Percentiles rank a stretch among this genome's conserved stretches.
These are phyloP conservation scores for Caenorhabditis afra DNA, from an alignment of 2,888 invertebrate species.

Conservation along the genomic window DNA sequence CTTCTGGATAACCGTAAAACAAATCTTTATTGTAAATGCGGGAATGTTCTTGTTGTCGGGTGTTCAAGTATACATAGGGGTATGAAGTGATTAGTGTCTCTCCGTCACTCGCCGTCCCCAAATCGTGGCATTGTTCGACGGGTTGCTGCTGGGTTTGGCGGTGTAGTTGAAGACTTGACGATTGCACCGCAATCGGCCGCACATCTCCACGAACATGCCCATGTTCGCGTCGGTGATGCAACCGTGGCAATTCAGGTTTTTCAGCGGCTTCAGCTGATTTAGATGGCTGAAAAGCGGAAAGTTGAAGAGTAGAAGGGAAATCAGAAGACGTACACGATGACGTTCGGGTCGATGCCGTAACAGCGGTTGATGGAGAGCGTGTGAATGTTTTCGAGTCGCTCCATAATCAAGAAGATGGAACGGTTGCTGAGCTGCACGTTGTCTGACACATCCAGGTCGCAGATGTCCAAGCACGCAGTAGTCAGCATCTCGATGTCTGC, in stretches of 20 bases:
- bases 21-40: no score
- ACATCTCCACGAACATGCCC: slow-evolving; percentile 25
- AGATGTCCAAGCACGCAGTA: neutral
- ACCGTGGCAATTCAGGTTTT: slow-evolving; percentile 45
- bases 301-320: neutral
- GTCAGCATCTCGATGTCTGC: slow-evolving; percentile 35
- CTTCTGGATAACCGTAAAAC: neutral
- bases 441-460: slow-evolving; percentile 52
- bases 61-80: no score
- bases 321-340: slow-evolving; percentile 23
- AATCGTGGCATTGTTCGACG: neutral
- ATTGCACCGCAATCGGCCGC: slow-evolving; percentile 25
- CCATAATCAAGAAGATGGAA: slow-evolving; percentile 4
- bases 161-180: slow-evolving; percentile 38
- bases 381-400: slow-evolving; percentile 1
- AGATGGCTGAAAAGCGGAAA: slow-evolving; percentile 23
- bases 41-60: neutral
- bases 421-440: slow-evolving; percentile 12
- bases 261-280: slow-evolving; percentile 7
- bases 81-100: slow-evolving; percentile 18
- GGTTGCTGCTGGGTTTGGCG: slow-evolving; percentile 34
- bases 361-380: slow-evolving; percentile 48
- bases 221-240: slow-evolving; percentile 30
- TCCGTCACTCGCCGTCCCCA: slow-evolving; percentile 35
- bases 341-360: slow-evolving; percentile 53